Evolutionary conservation across 2,797 vertebrate species (phyloP).

Genomic region (Acrossocheilus wenchowensis): DNA sequence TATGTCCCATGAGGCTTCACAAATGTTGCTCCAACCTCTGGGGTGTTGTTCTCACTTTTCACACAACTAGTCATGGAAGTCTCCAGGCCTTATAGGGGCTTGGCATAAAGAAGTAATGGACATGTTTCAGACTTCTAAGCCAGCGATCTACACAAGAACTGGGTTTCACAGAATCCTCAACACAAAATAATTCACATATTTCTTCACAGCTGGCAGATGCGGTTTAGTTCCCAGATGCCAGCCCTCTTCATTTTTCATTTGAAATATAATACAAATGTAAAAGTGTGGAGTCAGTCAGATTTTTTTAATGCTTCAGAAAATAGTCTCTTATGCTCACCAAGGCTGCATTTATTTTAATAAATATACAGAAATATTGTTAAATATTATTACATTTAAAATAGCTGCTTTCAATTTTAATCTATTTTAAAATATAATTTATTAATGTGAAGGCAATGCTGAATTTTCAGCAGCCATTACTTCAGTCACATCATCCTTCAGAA

Average conservation of each 20-base stretch:
- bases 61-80: not conserved
- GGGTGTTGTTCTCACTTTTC: constrained; percentile 13
- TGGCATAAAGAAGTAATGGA: not conserved
- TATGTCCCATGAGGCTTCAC: constrained; percentile 17
- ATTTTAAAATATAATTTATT: too few relatives aligned
- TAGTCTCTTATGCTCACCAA: too few relatives aligned
- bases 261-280: not conserved
- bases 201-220: not conserved
- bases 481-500: too few relatives aligned
- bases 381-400: too few relatives aligned
- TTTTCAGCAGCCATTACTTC: too few relatives aligned
- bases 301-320: too few relatives aligned
- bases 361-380: too few relatives aligned
- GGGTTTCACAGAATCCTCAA: not conserved
- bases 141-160: not conserved
- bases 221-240: not conserved
- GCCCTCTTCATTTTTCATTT: not conserved
- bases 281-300: not conserved
- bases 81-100: not conserved
- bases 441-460: too few relatives aligned
- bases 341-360: too few relatives aligned
- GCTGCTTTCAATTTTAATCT: too few relatives aligned
- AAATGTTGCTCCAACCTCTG: constrained; percentile 11
- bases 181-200: not conserved
- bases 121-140: not conserved